Evolutionary conservation across 2,113 vertebrate species (phyloP).

Genomic region (Pollachius pollachius): DNA sequence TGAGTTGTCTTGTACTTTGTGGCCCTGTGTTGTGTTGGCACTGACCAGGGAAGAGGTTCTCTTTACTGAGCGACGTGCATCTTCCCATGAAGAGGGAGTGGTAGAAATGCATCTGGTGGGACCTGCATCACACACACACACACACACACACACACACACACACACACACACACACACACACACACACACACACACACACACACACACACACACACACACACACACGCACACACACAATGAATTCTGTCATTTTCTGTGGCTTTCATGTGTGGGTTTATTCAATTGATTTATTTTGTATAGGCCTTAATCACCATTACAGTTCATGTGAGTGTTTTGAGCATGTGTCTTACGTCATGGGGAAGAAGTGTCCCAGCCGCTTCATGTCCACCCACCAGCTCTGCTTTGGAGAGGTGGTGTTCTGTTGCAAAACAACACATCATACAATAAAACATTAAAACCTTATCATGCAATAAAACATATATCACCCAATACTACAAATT

Average conservation of each 20-base stretch:
- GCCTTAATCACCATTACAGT: no score
- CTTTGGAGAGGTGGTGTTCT: constrained; percentile 12
- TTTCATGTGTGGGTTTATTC: neutral
- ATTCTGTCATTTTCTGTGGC: neutral
- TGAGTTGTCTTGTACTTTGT: no score
- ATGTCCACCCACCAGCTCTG: constrained; percentile 66
- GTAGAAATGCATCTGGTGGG: constrained; percentile 33
- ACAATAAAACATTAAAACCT: no score
- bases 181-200: no score
- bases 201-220: neutral
- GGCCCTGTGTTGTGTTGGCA: constrained; percentile 8
- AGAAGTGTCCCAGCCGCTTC: constrained; percentile 17
- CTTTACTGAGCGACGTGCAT: constrained; percentile 56
- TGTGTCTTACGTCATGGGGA: constrained; percentile 55
- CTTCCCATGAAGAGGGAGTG: constrained; percentile 40
- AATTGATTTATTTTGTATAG: no score
- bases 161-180: neutral
- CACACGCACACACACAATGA: neutral
- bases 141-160: neutral
- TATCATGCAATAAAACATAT: neutral
- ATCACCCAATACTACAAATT: no score
- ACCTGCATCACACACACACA: constrained; percentile 37
- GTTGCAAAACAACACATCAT: constrained; percentile 5
- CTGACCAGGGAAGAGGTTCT: constrained; percentile 38
- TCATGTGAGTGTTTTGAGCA: neutral